phyloP scores from a whole-genome alignment of 1,140 invertebrate species.

The Eubasilissa regina region DNA sequence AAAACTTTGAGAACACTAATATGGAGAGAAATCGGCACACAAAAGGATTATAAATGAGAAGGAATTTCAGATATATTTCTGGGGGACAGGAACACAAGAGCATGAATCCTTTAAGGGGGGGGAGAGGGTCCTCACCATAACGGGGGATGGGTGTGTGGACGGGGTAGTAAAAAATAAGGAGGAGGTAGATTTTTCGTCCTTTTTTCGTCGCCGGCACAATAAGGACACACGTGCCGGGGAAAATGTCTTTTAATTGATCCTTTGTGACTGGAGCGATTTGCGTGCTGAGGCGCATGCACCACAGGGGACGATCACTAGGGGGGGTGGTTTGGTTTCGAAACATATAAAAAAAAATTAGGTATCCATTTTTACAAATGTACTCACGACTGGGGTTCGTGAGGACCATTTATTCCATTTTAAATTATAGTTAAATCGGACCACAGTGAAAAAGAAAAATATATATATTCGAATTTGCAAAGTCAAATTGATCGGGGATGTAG shows the following conservation, averaged over 20 bases:
- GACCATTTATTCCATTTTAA: too few species aligned
- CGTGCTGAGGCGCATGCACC: background rate
- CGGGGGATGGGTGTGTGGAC: background rate
- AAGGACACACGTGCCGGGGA: slow-evolving; percentile 27
- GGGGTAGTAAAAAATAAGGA: background rate
- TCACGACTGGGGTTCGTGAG: too few species aligned
- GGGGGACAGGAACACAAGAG: slow-evolving; percentile 3
- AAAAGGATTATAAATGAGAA: slow-evolving; percentile 46
- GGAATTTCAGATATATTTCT: slow-evolving; percentile 38
- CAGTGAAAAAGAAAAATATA: background rate
- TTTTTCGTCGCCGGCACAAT: slow-evolving; percentile 1
- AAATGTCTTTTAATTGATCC: slow-evolving; percentile 49
- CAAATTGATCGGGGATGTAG: slow-evolving; percentile 24
- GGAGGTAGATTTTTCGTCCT: slow-evolving; percentile 12
- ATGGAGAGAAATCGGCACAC: slow-evolving; percentile 11
- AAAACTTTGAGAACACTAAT: slow-evolving; percentile 1
- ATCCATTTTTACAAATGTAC: too few species aligned
- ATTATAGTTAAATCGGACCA: too few species aligned
- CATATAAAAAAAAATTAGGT: too few species aligned
- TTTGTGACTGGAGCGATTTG: slow-evolving; percentile 31
- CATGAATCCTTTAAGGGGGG: background rate
- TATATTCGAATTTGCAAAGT: background rate
- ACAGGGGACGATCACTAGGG: background rate
- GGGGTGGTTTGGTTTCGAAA: background rate
- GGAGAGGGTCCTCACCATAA: background rate